phyloP scores from a whole-genome alignment of 2,113 vertebrate genomes.

The Oenanthe oenanthe region DNA sequence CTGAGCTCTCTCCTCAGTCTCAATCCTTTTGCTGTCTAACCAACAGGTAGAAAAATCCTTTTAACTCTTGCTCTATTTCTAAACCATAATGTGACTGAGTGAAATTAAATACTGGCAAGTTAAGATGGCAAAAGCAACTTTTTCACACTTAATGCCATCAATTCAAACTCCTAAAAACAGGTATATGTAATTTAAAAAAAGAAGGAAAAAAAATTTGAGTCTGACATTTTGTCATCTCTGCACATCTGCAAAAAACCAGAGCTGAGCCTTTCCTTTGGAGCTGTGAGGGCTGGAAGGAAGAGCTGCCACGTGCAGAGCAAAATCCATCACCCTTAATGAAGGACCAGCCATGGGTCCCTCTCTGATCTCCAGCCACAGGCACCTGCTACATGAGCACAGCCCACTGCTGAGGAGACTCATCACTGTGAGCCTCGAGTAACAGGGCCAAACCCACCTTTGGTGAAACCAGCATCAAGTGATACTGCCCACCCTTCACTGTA shows the following conservation, averaged over 20 bases:
- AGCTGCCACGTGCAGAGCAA: not conserved
- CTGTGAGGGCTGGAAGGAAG: not conserved
- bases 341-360: not conserved
- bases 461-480: not conserved
- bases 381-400: not conserved
- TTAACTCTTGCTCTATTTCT: not conserved
- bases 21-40: not conserved
- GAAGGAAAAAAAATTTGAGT: rapidly evolving
- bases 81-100: rapidly evolving
- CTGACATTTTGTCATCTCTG: not conserved
- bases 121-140: not conserved
- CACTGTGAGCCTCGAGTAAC: not conserved
- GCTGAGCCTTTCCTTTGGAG: not conserved
- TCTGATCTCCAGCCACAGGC: not conserved
- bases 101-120: not conserved
- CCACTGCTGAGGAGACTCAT: not conserved
- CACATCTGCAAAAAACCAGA: not conserved
- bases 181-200: not conserved
- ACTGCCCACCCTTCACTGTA: not conserved
- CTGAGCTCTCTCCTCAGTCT: not conserved
- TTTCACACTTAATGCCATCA: not conserved
- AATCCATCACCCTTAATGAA: not conserved
- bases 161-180: not conserved
- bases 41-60: not conserved
- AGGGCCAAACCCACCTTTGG: not conserved